These are phyloP conservation scores for Mormyrus lacerda DNA, from an alignment of 2,113 vertebrate genomes.

Conservation along the genomic window DNA sequence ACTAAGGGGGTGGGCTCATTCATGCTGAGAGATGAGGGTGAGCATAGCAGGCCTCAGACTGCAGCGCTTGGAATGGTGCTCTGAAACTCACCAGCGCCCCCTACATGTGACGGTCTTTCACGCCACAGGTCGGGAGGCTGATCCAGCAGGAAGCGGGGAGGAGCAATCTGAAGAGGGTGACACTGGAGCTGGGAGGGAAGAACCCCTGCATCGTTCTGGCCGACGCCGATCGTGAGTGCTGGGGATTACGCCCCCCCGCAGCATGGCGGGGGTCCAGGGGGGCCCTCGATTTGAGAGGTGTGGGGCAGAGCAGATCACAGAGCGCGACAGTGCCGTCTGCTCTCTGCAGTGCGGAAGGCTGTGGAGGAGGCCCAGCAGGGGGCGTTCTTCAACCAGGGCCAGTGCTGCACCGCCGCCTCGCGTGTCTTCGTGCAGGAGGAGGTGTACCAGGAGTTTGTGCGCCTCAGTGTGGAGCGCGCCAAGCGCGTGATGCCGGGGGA, in stretches of 20 bases:
- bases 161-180: conserved; percentile 92
- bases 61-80: neutral
- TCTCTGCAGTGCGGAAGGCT: conserved; percentile 74
- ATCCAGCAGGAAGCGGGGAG: conserved; percentile 82
- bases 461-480: conserved; percentile 72
- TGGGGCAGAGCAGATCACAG: neutral
- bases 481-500: conserved; percentile 75
- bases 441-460: conserved; percentile 81
- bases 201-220: conserved; percentile 92
- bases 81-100: neutral
- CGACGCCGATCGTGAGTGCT: conserved; percentile 79
- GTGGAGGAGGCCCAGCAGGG: conserved; percentile 88
- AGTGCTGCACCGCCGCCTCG: conserved; percentile 87
- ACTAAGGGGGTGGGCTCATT: neutral
- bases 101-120: neutral
- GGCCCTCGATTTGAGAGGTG: neutral
- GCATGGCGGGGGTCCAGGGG: neutral
- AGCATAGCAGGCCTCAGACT: neutral
- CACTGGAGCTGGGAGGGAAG: conserved; percentile 87
- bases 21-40: neutral
- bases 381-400: conserved; percentile 91
- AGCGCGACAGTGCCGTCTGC: neutral
- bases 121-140: conserved; percentile 78
- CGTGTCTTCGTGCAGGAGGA: conserved; percentile 83
- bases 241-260: neutral